phyloP scores from a whole-genome alignment of 2,797 vertebrate genomes.

The Atherinosoma microstoma region DNA sequence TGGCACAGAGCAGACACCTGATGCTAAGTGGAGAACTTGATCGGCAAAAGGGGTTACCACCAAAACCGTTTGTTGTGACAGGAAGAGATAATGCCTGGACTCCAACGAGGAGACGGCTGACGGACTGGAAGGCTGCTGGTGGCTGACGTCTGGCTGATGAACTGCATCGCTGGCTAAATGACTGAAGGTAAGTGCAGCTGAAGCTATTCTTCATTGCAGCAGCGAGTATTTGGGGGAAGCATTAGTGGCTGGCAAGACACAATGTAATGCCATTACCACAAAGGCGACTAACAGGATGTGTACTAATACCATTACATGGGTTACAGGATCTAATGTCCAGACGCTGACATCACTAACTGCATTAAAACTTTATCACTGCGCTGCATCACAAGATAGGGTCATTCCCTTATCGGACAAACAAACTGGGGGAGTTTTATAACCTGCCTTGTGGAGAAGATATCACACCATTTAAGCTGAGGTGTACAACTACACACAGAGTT shows the following conservation, averaged over 20 bases:
- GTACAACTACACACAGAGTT: background rate
- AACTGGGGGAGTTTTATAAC: background rate
- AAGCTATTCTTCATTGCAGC: slow-evolving; percentile 23
- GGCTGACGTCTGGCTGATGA: slow-evolving; percentile 24
- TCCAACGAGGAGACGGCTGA: slow-evolving; percentile 10
- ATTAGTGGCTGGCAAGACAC: slow-evolving; percentile 28
- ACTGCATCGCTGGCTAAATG: slow-evolving; percentile 26
- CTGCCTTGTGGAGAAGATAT: background rate
- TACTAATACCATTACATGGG: slow-evolving; percentile 18
- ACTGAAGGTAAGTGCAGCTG: slow-evolving; percentile 34
- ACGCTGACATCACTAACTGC: slow-evolving; percentile 44
- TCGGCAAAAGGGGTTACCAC: slow-evolving; percentile 37
- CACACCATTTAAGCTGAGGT: background rate
- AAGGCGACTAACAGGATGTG: background rate
- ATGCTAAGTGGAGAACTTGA: slow-evolving; percentile 60
- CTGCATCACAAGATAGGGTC: slow-evolving; percentile 1
- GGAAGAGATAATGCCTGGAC: slow-evolving; percentile 16
- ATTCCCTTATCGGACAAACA: background rate
- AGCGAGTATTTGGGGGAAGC: slow-evolving; percentile 31
- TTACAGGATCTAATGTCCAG: slow-evolving; percentile 35
- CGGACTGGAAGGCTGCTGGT: slow-evolving; percentile 9
- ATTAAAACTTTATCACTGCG: slow-evolving; percentile 51
- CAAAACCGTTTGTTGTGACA: slow-evolving; percentile 11
- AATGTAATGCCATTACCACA: slow-evolving; percentile 39
- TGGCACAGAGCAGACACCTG: slow-evolving; percentile 56